Base-by-base conservation (phyloP, 2,797 vertebrate species). In the Chelmon rostratus region DNA sequence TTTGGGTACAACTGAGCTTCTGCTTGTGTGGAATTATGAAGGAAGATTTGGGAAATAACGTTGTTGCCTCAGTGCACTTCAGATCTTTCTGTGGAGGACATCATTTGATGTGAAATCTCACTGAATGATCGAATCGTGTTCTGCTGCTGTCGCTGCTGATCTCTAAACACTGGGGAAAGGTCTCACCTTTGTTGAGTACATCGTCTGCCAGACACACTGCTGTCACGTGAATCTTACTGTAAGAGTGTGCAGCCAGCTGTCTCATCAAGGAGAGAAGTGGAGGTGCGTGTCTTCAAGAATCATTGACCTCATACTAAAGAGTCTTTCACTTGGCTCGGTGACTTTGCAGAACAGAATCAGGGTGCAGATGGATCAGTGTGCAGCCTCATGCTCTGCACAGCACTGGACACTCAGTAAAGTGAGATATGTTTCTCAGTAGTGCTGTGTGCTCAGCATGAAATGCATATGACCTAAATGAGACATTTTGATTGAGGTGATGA, bases 311-410 rank as follows among this genome's bases (percentile, higher is more conserved):
- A 57, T 28, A 87, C 79, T 93, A 79, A 86, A 81, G 75, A 72
- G 35, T 73, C 68, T 86, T 89, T 91, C 37, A 78, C 85, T 57
- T 31, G 13, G 38, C 68, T 9, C 53, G 3, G 54, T 85, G 88
- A 90, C 76, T 86, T 69, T 73, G 85, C 84, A 88, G 88, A 89
- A 81, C 84, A 68, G 16, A 82, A 86, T 82, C 75, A 64, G 58
- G 21, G 58, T 53, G 23, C 42, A 56, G 68, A 69, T 57, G 70
- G 68, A 81, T 68, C 21, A 42, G 52, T 25, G 47, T n/a, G 47
- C 57, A 54, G 80, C 46, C 11, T 44, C 16, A 40, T 50, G 28
- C 49, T 65, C 68, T 53, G 38, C 59, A 63, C 69, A 37, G n/a
- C 19, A 18, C 18, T 3, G 28, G 28, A 46, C 64, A 16, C 54